Evolutionary conservation across 2,797 vertebrate species (phyloP).

Genomic region (Trichosurus vulpecula): DNA sequence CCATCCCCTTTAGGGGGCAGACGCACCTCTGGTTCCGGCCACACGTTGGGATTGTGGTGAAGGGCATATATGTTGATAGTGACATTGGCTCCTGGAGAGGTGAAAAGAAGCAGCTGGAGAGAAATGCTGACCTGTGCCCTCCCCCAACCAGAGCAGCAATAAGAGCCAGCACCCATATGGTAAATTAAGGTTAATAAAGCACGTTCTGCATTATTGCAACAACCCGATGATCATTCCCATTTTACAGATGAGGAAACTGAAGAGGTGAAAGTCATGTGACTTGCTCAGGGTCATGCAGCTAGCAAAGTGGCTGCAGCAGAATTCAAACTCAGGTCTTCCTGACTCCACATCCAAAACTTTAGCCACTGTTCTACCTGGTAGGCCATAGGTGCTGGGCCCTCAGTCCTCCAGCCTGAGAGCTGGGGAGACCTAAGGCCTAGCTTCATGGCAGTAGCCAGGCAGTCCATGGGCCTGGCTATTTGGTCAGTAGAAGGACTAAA

Average conservation of each 20-base stretch:
- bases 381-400: background rate
- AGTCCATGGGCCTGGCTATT: background rate
- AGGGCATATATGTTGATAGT: conserved; percentile 11
- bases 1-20: background rate
- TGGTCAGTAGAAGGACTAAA: background rate
- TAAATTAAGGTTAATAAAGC: background rate
- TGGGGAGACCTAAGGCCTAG: background rate
- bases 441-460: background rate
- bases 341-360: background rate
- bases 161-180: background rate
- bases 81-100: background rate
- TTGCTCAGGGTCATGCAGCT: background rate
- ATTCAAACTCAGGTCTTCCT: background rate
- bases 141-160: background rate
- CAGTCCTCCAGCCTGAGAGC: background rate
- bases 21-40: conserved; percentile 57
- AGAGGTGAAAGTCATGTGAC: background rate
- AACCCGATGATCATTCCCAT: background rate
- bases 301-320: background rate
- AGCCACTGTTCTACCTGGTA: background rate
- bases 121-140: rapidly evolving
- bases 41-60: conserved; percentile 55
- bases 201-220: background rate
- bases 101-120: background rate
- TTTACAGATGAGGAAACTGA: background rate